Conservation (phyloP, 2,888 invertebrate species). For the Cremastinae sp. region DNA sequence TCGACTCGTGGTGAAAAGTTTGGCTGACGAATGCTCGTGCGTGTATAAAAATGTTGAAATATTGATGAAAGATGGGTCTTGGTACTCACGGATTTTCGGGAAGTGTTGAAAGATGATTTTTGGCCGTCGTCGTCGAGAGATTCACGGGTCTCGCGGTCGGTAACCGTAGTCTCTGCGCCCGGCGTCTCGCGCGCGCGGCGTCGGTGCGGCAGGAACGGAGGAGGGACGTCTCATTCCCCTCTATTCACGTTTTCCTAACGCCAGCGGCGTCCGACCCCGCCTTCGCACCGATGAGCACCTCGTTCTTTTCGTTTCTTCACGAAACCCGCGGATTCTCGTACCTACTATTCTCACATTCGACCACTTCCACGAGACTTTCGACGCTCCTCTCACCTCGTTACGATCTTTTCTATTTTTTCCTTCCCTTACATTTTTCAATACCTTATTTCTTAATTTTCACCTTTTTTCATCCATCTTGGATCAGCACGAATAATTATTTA, state of each 20-base stretch:
- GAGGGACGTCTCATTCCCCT: conserved; percentile 32
- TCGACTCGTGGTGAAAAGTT: too few relatives aligned
- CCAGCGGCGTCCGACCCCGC: conserved; percentile 61
- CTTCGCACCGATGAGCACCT: conserved; percentile 57
- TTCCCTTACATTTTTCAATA: too few relatives aligned
- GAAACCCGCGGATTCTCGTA: conserved; percentile 43
- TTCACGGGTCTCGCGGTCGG: conserved; percentile 69
- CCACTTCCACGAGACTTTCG: conserved; percentile 33
- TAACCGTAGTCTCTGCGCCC: conserved; percentile 74
- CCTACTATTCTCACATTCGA: conserved; percentile 27
- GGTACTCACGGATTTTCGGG: conserved; percentile 40
- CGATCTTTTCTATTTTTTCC: too few relatives aligned
- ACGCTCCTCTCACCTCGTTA: conserved; percentile 1
- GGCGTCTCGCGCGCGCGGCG: conserved; percentile 61
- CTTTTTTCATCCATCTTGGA: too few relatives aligned
- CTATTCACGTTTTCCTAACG: conserved; percentile 36
- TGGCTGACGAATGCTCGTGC: not conserved
- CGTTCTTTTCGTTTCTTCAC: conserved; percentile 53
- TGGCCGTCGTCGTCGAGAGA: conserved; percentile 66
- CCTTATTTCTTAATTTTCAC: too few relatives aligned
- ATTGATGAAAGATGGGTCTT: conserved; percentile 14
- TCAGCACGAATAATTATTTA: too few relatives aligned
- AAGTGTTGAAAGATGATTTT: conserved; percentile 37
- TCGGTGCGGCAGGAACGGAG: conserved; percentile 63
- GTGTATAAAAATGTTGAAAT: not conserved